Percentiles rank a stretch among this genome's conserved stretches.
Conservation (phyloP, 2,113 vertebrate genomes). For the Grammatotria lemairii region DNA sequence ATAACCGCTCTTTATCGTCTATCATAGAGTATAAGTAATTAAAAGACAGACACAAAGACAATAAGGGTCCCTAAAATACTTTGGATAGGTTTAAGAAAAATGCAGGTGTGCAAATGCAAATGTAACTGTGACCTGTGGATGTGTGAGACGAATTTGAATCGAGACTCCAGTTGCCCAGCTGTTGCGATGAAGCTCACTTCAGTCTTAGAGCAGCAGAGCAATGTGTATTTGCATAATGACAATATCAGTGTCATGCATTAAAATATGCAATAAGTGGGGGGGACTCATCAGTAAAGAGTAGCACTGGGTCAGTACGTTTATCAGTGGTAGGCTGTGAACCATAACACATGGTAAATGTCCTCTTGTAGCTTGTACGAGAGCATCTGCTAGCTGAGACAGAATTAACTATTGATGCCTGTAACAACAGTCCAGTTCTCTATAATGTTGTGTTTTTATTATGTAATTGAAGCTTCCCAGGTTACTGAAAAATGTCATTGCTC, state of each 20-base stretch:
- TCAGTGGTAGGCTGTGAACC: background rate
- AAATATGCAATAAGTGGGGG: conserved; percentile 59
- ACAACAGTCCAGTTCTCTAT: background rate
- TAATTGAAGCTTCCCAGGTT: background rate
- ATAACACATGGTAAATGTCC: conserved; percentile 1
- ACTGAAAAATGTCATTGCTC: background rate
- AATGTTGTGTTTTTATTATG: background rate
- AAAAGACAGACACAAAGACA: background rate
- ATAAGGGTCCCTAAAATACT: background rate
- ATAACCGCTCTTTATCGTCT: accelerated
- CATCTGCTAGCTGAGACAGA: background rate
- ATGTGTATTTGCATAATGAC: conserved; percentile 29
- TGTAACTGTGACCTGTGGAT: background rate
- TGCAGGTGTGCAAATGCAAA: background rate
- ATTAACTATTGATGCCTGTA: conserved; percentile 16
- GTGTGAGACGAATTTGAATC: background rate
- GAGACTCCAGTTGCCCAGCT: background rate
- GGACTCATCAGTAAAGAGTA: conserved; percentile 24
- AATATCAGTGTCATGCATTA: conserved; percentile 4
- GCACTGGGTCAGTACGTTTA: background rate
- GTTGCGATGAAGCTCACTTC: background rate
- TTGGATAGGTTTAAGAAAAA: background rate
- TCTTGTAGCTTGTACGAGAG: background rate
- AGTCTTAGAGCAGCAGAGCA: background rate
- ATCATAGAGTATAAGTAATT: background rate